phyloP scores from a whole-genome alignment of 2,888 invertebrate genomes.

The Drosophila formosana region DNA sequence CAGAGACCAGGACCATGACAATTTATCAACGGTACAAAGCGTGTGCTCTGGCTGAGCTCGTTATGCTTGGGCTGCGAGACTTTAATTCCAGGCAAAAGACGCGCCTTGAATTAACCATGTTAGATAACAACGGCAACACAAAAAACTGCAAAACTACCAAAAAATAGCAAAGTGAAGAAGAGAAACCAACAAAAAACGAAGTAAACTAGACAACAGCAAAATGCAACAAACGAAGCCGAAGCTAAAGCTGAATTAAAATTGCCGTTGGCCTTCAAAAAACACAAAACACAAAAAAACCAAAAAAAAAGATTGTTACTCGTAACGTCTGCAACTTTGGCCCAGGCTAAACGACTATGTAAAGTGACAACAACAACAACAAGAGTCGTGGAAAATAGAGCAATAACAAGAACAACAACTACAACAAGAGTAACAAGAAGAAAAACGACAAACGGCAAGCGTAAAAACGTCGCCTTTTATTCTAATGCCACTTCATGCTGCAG shows the following conservation, averaged over 20 bases:
- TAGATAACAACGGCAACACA: slow-evolving; percentile 67
- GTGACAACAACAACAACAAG: slow-evolving; percentile 38
- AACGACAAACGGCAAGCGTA: slow-evolving; percentile 52
- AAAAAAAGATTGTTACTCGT: slow-evolving; percentile 22
- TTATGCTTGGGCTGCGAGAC: slow-evolving; percentile 67
- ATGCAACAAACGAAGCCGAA: slow-evolving; percentile 50
- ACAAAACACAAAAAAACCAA: neutral
- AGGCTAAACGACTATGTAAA: slow-evolving; percentile 70
- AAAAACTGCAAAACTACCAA: slow-evolving; percentile 6
- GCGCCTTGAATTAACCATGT: slow-evolving; percentile 80
- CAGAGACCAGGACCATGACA: slow-evolving; percentile 41
- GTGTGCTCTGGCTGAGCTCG: slow-evolving; percentile 36
- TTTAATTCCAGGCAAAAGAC: slow-evolving; percentile 70
- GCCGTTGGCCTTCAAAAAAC: slow-evolving; percentile 74
- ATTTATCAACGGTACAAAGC: slow-evolving; percentile 58
- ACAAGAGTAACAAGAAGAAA: slow-evolving; percentile 17
- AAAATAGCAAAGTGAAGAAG: slow-evolving; percentile 1
- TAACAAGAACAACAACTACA: slow-evolving; percentile 44
- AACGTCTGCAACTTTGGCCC: slow-evolving; percentile 68
- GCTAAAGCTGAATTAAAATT: slow-evolving; percentile 61
- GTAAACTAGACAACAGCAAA: slow-evolving; percentile 34
- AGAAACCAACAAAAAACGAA: neutral
- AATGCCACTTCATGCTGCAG: slow-evolving; percentile 70
- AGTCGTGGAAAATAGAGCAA: slow-evolving; percentile 39
- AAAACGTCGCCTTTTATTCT: slow-evolving; percentile 77